Base-by-base conservation (phyloP, 2,888 invertebrate species). In the Conistra vaccinii region DNA sequence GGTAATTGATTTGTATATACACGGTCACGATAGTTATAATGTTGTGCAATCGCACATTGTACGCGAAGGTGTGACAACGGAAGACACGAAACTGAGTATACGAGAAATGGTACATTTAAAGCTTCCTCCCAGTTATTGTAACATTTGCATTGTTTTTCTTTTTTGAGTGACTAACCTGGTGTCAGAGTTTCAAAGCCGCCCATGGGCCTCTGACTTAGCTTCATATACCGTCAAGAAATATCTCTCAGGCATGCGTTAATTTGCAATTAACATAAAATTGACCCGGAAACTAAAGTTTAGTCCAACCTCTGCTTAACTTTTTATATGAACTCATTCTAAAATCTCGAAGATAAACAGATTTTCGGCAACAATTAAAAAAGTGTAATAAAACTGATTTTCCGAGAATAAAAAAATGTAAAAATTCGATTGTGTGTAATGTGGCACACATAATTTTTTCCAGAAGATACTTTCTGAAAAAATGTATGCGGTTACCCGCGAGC, bases 401-500 rank as follows among this genome's bases (percentile, higher is more conserved):
- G 1, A 35, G 29, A 35, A 12, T 65, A 58, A 51, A 51, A 57
- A 55, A 70, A 58, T 32, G 2, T 35, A 60, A 60, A 9, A 68
- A 68, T 35, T 51, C 48, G 73, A 42, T 66, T 61, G 45, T 39
- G 23, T 45, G 65, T 69, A 53, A 72, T 45, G 75, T 66, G 66
- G 69, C 45, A 53, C 23, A 48, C 29, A 69, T 76, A 71, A 69
- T 76, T 72, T 74, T 69, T 76, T 48, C 62, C 63, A 73, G 80
- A 71, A 76, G 58, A 68, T 69, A 65, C 65, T 32, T 48, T 48
- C 20, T 48, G 48, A 7, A 20, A 48, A 48, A 48, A 7, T 20
- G 20, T 48, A 45, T 45, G 45, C 45, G 6, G 17, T 17, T 45
- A 48, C 6, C 53, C 61, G 51, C 39, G 42, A 65, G 61, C 42